Conservation (phyloP, 2,888 invertebrate species). For the Xestoiulus laeticollis region DNA sequence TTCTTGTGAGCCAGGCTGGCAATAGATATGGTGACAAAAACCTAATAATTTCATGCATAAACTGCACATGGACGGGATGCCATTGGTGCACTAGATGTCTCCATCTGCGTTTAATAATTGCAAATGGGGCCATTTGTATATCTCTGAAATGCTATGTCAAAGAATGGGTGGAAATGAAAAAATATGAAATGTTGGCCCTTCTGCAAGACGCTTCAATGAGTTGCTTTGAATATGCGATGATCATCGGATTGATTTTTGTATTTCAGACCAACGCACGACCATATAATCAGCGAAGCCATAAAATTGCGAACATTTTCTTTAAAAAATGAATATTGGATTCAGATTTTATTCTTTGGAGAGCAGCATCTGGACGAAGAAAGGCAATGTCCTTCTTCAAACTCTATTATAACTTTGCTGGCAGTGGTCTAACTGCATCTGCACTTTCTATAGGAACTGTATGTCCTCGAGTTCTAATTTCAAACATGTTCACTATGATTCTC, state of each 20-base stretch:
- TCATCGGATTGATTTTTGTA: not conserved
- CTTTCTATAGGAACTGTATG: not conserved
- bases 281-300: not conserved
- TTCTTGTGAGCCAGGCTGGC: no score
- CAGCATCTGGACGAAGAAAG: not conserved
- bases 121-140: not conserved
- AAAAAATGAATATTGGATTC: not conserved
- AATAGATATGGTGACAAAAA: no score
- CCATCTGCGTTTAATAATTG: conserved; percentile 8
- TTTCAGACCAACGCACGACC: not conserved
- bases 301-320: not conserved
- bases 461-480: not conserved
- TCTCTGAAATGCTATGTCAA: not conserved
- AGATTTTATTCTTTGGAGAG: not conserved
- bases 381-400: not conserved
- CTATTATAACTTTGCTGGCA: conserved; percentile 18
- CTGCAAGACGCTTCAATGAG: not conserved
- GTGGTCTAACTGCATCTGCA: not conserved
- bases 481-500: not conserved
- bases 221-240: not conserved
- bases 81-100: not conserved
- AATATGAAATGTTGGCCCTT: not conserved
- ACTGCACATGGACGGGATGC: no score
- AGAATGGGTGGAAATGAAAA: not conserved
- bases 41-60: no score